Percentiles rank a stretch among this genome's conserved stretches.
Conservation (phyloP, 2,113 vertebrate species). For the Gasterosteus nipponicus region DNA sequence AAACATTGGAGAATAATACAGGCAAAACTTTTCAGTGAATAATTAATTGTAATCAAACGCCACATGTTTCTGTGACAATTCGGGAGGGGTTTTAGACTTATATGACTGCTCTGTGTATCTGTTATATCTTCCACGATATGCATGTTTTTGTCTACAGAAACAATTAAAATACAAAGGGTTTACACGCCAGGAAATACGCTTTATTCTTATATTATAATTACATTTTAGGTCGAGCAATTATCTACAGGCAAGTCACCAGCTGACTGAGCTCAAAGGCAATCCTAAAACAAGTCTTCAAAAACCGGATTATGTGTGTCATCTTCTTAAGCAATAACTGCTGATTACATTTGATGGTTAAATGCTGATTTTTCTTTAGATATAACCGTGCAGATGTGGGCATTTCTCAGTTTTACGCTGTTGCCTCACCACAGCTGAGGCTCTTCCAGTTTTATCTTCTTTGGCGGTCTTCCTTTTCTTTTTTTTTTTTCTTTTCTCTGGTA, state of each 20-base stretch:
- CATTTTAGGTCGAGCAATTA: background rate
- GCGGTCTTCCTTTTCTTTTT: constrained; percentile 91
- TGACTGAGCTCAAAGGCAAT: background rate
- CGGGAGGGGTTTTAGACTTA: too few species aligned
- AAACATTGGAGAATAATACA: background rate
- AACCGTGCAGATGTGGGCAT: background rate
- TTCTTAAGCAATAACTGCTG: background rate
- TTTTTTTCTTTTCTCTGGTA: constrained; percentile 85
- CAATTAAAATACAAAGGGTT: background rate
- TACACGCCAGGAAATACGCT: too few species aligned
- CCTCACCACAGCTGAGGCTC: constrained; percentile 83
- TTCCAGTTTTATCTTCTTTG: constrained; percentile 90
- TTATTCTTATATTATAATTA: too few species aligned
- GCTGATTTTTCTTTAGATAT: background rate
- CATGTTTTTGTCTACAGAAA: background rate
- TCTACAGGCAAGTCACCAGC: background rate
- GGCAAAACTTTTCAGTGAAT: too few species aligned
- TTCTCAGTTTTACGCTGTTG: background rate
- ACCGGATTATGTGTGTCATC: background rate
- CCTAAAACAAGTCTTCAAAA: background rate
- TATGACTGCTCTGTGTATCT: background rate
- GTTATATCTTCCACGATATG: background rate
- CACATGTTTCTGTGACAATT: background rate
- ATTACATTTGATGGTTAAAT: background rate
- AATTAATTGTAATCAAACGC: background rate